A percentile compares a stretch with the other conserved stretches of the same genome.
Evolutionary conservation across 2,113 vertebrate species (phyloP).

Genomic region (Myrmecobius fasciatus): DNA sequence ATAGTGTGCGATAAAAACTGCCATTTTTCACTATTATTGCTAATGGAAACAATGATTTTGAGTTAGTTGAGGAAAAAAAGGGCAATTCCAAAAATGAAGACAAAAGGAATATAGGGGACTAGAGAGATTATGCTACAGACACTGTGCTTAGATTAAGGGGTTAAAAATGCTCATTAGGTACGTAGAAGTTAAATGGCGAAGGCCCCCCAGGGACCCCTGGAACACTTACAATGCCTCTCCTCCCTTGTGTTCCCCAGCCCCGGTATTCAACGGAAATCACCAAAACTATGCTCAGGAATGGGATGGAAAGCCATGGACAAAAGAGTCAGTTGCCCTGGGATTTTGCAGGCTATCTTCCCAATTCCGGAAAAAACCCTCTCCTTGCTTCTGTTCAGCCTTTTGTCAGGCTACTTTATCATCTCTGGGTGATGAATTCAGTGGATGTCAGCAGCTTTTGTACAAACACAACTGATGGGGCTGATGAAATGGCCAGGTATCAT

Average conservation of each 20-base stretch:
- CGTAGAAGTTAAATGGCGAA: conserved; percentile 78
- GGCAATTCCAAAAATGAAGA: conserved; percentile 74
- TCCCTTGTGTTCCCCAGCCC: conserved; percentile 46
- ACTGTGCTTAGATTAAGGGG: conserved; percentile 70
- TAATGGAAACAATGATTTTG: conserved; percentile 50
- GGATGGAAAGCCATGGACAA: conserved; percentile 80
- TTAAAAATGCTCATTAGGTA: conserved; percentile 74
- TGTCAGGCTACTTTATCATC: conserved; percentile 82
- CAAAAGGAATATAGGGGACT: conserved; percentile 68
- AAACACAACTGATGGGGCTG: conserved; percentile 81
- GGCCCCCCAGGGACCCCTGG: conserved; percentile 75
- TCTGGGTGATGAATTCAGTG: conserved; percentile 83
- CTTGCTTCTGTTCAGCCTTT: conserved; percentile 82
- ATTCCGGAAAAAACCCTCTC: conserved; percentile 80
- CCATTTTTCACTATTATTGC: conserved; percentile 38
- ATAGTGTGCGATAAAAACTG: conserved; percentile 5
- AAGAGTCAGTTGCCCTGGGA: conserved; percentile 73
- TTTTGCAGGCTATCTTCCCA: conserved; percentile 82
- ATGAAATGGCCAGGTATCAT: conserved; percentile 83
- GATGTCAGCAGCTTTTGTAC: conserved; percentile 78
- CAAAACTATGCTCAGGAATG: conserved; percentile 78
- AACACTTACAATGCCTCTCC: conserved; percentile 52
- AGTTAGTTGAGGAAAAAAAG: conserved; percentile 63
- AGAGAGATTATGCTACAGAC: conserved; percentile 67
- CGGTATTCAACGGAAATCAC: conserved; percentile 72